Base-by-base conservation (phyloP, 1,140 invertebrate species). In the Apis laboriosa region DNA sequence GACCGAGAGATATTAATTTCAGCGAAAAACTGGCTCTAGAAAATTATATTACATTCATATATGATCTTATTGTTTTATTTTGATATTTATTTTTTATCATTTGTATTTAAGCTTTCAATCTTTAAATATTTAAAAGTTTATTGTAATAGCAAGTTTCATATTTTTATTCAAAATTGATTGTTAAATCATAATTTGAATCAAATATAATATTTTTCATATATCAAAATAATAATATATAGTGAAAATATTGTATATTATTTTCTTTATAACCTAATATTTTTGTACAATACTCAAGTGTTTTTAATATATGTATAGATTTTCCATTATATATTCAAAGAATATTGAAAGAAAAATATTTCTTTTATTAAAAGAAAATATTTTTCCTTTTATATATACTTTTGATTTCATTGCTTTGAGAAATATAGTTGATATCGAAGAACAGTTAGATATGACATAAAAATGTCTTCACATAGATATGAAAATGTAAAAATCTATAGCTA, bases 381-480 rank as follows among this genome's bases (percentile, higher is more conserved):
- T 12, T 13, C 51, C 24, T 43, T 43, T 43, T 43, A 17, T 43
- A 9, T 15, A 5, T n/a, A 11, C 1, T 71, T 71, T 55, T 28
- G 51, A 71, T 21, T 55, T 15, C 17, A 43, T 43, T 17, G 17
- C n/a, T 72, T 21, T 24, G 24, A 28, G 7, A 70, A 12, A 24
- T 2, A 51, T 49, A 51, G 67, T 11, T 24, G 13, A 15, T 53
- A 70, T 70, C 49, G 43, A 70, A 19, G 49, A 51, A 24, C 67
- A 70, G 58, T 60, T n/a, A 60, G 19, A n/a, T 70, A 11, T 70
- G 11, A 70, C 24, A 19, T 70, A 53, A 71, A 71, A 71, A 71
- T 71, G 19, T 55, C 49, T 11, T 17, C 51, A 7, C 15, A 51
- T 28, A 55, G 55, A 24, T 51, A 19, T 15, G n/a, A 72, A 55